Percentiles rank a stretch among this genome's conserved stretches.
Evolutionary conservation across 1,140 invertebrate species (phyloP).

Genomic region (Drosophila novamexicana): DNA sequence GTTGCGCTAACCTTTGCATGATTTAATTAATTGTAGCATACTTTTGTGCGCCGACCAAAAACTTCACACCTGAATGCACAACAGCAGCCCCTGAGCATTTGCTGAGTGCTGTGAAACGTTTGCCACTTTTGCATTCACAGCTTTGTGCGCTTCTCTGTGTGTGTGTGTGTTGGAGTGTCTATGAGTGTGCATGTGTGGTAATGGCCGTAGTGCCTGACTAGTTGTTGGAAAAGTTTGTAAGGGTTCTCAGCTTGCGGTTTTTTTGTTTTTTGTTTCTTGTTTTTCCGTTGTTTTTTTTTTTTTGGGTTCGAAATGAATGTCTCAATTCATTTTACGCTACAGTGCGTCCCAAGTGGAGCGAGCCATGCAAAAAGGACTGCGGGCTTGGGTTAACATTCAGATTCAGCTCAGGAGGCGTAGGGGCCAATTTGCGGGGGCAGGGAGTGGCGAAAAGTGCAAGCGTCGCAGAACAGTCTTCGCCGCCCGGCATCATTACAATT

Average conservation of each 20-base stretch:
- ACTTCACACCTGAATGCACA: slow-evolving; percentile 77
- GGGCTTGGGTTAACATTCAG: slow-evolving; percentile 55
- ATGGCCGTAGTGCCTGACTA: slow-evolving; percentile 29
- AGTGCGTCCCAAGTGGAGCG: slow-evolving; percentile 74
- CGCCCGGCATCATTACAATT: slow-evolving; percentile 76
- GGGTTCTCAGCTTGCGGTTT: slow-evolving; percentile 43
- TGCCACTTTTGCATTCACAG: slow-evolving; percentile 72
- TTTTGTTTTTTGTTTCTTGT: slow-evolving; percentile 36
- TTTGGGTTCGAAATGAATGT: slow-evolving; percentile 65
- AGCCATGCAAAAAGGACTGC: slow-evolving; percentile 77
- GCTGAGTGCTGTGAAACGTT: slow-evolving; percentile 65
- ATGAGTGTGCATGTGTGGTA: slow-evolving; percentile 1
- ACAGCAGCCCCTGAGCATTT: slow-evolving; percentile 16
- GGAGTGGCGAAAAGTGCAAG: slow-evolving; percentile 66
- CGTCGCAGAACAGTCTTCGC: slow-evolving; percentile 62
- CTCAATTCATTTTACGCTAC: slow-evolving; percentile 83
- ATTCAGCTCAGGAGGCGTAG: slow-evolving; percentile 21
- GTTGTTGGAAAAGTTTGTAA: slow-evolving; percentile 60
- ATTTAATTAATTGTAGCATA: slow-evolving; percentile 81
- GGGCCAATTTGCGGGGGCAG: slow-evolving; percentile 15
- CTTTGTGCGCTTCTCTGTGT: slow-evolving; percentile 22
- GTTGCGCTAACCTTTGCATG: slow-evolving; percentile 68
- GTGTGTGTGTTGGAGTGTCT: neutral
- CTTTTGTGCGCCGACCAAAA: slow-evolving; percentile 73
- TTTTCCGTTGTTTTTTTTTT: slow-evolving; percentile 23